Conservation (phyloP, 1,140 invertebrate species). For the Ostrea denselamellosa region DNA sequence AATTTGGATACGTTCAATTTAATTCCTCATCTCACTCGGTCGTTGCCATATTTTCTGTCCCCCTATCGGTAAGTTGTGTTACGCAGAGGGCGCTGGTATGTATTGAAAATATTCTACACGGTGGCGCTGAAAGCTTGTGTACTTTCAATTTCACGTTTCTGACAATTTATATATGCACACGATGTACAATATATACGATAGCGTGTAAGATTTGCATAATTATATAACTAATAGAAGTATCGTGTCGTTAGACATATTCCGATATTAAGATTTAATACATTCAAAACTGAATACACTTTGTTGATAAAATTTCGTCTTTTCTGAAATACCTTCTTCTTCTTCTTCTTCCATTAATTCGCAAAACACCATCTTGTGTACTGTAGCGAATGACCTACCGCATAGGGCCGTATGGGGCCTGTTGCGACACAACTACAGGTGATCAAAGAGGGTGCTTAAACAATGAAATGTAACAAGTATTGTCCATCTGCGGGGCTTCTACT, state of each 20-base stretch:
- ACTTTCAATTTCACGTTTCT: slow-evolving; percentile 44
- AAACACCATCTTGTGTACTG: too few relatives aligned
- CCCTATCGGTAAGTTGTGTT: slow-evolving; percentile 41
- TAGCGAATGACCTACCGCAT: too few relatives aligned
- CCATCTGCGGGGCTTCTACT: too few relatives aligned
- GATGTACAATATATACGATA: background rate
- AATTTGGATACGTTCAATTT: background rate
- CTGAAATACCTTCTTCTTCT: too few relatives aligned
- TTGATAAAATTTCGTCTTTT: too few relatives aligned
- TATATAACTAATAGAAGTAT: background rate
- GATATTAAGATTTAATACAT: too few relatives aligned
- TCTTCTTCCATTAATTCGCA: too few relatives aligned
- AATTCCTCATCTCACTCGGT: background rate
- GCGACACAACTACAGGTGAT: too few relatives aligned
- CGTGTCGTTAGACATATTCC: background rate
- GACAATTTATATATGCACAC: background rate
- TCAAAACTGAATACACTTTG: too few relatives aligned
- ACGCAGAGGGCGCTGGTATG: slow-evolving; percentile 51
- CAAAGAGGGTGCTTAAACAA: too few relatives aligned
- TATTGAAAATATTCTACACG: slow-evolving; percentile 41
- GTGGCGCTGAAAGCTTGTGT: slow-evolving; percentile 41
- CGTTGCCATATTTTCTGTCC: slow-evolving; percentile 32
- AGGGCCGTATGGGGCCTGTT: too few relatives aligned
- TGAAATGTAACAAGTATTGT: too few relatives aligned
- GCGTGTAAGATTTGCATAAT: background rate